Evolutionary conservation across 2,888 invertebrate species (phyloP).

Genomic region (Melieria omissa): DNA sequence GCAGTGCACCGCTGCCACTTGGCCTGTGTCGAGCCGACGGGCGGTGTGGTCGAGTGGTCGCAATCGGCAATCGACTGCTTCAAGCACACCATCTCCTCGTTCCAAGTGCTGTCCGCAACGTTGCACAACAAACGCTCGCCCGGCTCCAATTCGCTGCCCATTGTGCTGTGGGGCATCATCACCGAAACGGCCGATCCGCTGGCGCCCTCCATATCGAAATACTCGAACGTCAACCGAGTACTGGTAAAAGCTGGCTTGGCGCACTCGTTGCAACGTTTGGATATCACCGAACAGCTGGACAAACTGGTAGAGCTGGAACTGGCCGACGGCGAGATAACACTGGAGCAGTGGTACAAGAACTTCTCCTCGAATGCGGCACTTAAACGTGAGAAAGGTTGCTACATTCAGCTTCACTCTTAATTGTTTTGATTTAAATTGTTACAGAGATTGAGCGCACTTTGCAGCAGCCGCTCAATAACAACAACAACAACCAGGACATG

Average conservation of each 20-base stretch:
- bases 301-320: conserved; percentile 46
- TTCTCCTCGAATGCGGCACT: conserved; percentile 37
- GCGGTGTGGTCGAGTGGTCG: conserved; percentile 67
- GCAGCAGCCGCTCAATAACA: background rate
- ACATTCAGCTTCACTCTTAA: background rate
- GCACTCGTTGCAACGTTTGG: conserved; percentile 56
- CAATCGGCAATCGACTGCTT: conserved; percentile 71
- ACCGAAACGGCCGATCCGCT: conserved; percentile 73
- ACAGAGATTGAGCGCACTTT: conserved; percentile 19
- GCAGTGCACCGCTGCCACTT: conserved; percentile 77
- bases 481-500: background rate
- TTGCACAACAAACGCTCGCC: conserved; percentile 50
- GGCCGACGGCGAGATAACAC: conserved; percentile 47
- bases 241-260: conserved; percentile 77
- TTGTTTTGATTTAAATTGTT: background rate
- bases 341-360: conserved; percentile 49
- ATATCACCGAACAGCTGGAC: conserved; percentile 47
- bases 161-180: conserved; percentile 76
- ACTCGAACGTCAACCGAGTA: conserved; percentile 74
- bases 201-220: conserved; percentile 73
- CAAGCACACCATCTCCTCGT: conserved; percentile 69
- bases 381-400: conserved; percentile 36
- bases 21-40: conserved; percentile 76
- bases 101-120: conserved; percentile 62
- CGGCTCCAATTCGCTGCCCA: conserved; percentile 68